Evolutionary conservation across 2,888 invertebrate species (phyloP).

Genomic region (Drosophila monieri): DNA sequence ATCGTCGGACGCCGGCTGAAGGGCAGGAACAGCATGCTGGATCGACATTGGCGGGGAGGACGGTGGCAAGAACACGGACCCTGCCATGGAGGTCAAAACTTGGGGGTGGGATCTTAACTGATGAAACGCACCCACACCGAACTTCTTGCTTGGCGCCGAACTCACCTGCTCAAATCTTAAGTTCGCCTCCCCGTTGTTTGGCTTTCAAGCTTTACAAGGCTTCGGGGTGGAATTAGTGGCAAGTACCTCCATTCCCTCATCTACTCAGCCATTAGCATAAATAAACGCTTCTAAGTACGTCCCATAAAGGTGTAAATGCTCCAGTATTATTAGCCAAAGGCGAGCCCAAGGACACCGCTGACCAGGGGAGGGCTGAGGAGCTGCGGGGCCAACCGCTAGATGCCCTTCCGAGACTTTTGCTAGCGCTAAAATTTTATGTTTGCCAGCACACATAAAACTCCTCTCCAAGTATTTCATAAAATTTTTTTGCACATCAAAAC

Average conservation of each 20-base stretch:
- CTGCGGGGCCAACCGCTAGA: constrained; percentile 53
- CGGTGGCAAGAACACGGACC: background rate
- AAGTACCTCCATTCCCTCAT: constrained; percentile 42
- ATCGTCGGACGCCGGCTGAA: constrained; percentile 12
- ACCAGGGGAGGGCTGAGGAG: constrained; percentile 6
- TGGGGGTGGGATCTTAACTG: constrained; percentile 59
- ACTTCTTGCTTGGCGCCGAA: constrained; percentile 25
- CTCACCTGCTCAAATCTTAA: constrained; percentile 68
- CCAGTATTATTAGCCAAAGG: constrained; percentile 71
- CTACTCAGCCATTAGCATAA: constrained; percentile 75
- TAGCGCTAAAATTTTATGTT: constrained; percentile 78
- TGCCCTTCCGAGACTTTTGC: constrained; percentile 61
- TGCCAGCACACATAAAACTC: constrained; percentile 73
- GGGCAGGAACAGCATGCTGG: constrained; percentile 2
- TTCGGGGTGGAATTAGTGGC: constrained; percentile 80
- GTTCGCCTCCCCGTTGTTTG: constrained; percentile 51
- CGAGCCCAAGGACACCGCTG: constrained; percentile 26
- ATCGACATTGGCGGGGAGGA: background rate
- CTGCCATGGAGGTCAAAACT: constrained; percentile 64
- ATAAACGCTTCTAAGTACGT: constrained; percentile 77
- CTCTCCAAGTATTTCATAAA: constrained; percentile 73
- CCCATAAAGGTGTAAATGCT: constrained; percentile 82
- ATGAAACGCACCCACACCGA: constrained; percentile 61
- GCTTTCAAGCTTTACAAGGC: constrained; percentile 70
- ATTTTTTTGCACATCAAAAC: constrained; percentile 71